These are phyloP conservation scores for Hypothenemus hampei DNA, from an alignment of 1,140 invertebrate genomes.

Conservation along the genomic window DNA sequence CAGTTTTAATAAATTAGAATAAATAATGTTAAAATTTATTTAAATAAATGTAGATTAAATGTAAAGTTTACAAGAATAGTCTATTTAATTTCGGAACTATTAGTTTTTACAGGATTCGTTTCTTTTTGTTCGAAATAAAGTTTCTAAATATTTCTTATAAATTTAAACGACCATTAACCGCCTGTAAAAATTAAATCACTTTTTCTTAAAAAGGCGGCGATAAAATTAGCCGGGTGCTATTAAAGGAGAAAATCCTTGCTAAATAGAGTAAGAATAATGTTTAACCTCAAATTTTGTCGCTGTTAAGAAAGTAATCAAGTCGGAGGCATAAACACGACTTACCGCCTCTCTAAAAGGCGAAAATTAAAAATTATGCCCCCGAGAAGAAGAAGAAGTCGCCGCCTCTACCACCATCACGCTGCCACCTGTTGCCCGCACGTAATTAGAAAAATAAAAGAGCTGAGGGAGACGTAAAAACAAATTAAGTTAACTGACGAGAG, in stretches of 20 bases:
- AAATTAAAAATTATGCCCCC: constrained; percentile 33
- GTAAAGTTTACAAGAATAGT: too few species aligned
- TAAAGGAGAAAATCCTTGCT: constrained; percentile 1
- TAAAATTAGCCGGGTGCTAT: not conserved
- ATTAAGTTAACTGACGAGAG: constrained; percentile 33
- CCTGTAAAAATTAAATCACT: too few species aligned
- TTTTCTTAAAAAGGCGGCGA: too few species aligned
- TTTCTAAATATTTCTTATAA: too few species aligned
- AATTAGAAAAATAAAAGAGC: constrained; percentile 33
- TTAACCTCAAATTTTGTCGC: constrained; percentile 5
- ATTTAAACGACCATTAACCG: too few species aligned
- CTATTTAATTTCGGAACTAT: too few species aligned
- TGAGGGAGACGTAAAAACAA: constrained; percentile 23
- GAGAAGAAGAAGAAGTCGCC: constrained; percentile 27
- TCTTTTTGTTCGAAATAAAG: too few species aligned
- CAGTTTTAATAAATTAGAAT: too few species aligned
- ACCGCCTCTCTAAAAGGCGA: constrained; percentile 18
- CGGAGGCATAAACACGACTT: constrained; percentile 10
- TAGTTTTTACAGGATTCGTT: too few species aligned
- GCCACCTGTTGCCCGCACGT: constrained; percentile 31
- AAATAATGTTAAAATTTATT: too few species aligned
- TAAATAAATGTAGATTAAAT: too few species aligned
- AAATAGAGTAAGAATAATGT: constrained; percentile 8
- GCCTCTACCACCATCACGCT: too few species aligned
- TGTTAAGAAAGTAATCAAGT: constrained; percentile 7